Evolutionary conservation across 2,113 vertebrate genomes (phyloP), one percentile per base, ranked within the genome.

Genomic region (Chaetorhynchus papuensis): DNA sequence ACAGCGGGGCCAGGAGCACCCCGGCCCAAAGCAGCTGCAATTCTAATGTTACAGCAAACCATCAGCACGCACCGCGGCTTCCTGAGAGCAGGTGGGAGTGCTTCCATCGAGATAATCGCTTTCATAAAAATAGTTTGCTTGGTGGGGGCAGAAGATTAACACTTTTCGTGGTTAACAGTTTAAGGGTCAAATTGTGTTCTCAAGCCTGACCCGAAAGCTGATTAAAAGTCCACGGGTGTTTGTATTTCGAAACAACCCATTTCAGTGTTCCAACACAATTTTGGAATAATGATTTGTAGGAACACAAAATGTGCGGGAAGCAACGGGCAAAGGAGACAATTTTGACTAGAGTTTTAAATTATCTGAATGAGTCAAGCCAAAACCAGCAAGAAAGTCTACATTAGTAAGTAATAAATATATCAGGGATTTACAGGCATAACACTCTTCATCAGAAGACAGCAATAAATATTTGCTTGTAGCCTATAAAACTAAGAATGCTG

Each of bases 31-130:
- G 87, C 94, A 95, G 92, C 96, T 95, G 94, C 95, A 96, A 42
- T 66, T 93, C 93, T 96, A 83, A 27, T 60, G 6, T 97, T 95
- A 95, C 88, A 86, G 42, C 59, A 52, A 83, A 71, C 66, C 47
- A 39, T 65, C 31, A 91, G 71, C 66, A 85, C 0, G 0, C 84
- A 90, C 23, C 66, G 30, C 66, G 69, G 76, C 92, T 96, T 94
- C 95, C 92, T 95, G 87, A 57, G 31, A 88, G 84, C 95, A 96
- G 78, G 66, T 93, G 91, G 66, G 79, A 92, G 66, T 9, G 63
- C 85, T 93, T 92, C 75, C 90, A 88, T 37, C 1, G 0, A 92
- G 68, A 90, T 88, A 95, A 96, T 90, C 35, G 4, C 87, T 88
- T 91, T 52, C 82, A 74, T 80, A 94, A 96, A 91, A 93, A 91